phyloP scores from a whole-genome alignment of 2,797 vertebrate species.

The Bovichtus variegatus region DNA sequence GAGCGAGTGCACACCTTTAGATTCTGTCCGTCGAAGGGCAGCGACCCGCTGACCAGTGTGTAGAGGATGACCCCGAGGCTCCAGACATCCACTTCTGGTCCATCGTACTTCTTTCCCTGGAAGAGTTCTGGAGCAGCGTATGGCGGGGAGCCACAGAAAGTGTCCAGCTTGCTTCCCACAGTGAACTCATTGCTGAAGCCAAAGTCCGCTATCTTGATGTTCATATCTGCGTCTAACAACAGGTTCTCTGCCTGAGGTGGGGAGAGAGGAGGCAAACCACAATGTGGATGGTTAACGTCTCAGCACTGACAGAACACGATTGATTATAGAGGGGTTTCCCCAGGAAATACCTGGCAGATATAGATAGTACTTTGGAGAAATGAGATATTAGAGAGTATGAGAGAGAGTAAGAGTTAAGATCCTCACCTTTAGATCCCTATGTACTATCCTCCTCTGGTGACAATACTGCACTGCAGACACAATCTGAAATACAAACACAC shows the following conservation, averaged over 20 bases:
- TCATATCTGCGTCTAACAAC: slow-evolving; percentile 98
- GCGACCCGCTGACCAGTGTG: slow-evolving; percentile 97
- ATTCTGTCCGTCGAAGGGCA: slow-evolving; percentile 98
- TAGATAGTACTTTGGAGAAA: slow-evolving; percentile 10
- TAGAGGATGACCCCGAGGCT: slow-evolving; percentile 99
- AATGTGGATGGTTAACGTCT: neutral
- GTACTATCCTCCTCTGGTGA: slow-evolving; percentile 96
- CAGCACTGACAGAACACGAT: neutral
- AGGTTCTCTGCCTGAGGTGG: slow-evolving; percentile 95
- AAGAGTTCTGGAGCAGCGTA: slow-evolving; percentile 98
- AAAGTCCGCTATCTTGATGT: slow-evolving; percentile 99
- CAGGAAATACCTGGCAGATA: neutral
- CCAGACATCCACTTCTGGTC: slow-evolving; percentile 98
- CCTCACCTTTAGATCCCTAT: slow-evolving; percentile 95
- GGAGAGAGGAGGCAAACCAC: slow-evolving; percentile 3
- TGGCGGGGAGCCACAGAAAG: slow-evolving; percentile 97
- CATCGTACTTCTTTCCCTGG: slow-evolving; percentile 99
- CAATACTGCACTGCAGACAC: slow-evolving; percentile 98
- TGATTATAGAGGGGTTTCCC: neutral
- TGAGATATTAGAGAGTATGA: slow-evolving; percentile 8
- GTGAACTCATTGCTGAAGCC: slow-evolving; percentile 99
- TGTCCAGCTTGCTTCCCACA: slow-evolving; percentile 97
- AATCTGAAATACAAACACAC: slow-evolving; percentile 88
- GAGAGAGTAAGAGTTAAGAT: neutral
- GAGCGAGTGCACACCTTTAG: slow-evolving; percentile 88